These are phyloP conservation scores for Poecilia latipinna DNA, from an alignment of 2,113 vertebrate species.

Conservation along the genomic window DNA sequence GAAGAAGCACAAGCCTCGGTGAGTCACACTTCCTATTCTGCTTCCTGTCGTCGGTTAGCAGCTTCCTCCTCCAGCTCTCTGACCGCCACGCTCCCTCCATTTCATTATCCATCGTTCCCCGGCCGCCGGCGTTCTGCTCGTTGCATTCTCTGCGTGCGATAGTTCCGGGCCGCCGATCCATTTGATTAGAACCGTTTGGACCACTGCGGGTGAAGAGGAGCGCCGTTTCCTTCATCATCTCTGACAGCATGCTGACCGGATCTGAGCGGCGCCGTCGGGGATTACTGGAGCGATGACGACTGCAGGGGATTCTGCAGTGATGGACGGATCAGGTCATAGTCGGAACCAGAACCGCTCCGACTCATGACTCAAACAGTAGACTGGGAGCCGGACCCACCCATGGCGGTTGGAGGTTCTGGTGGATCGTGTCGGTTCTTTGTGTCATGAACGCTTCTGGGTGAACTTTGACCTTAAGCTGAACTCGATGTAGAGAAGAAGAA, in stretches of 20 bases:
- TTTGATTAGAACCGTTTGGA: slow-evolving; percentile 17
- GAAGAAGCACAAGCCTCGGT: slow-evolving; percentile 96
- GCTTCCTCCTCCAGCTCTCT: too few species aligned
- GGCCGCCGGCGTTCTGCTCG: slow-evolving; percentile 8
- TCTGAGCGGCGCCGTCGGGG: slow-evolving; percentile 13
- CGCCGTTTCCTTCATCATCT: neutral
- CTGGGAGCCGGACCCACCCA: too few species aligned
- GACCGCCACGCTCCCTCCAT: neutral
- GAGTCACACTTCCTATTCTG: slow-evolving; percentile 48
- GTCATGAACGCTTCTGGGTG: too few species aligned
- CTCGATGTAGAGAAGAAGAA: too few species aligned
- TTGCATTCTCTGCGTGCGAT: neutral
- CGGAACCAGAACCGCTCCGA: slow-evolving; percentile 1
- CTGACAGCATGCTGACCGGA: slow-evolving; percentile 2
- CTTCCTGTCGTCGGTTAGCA: neutral
- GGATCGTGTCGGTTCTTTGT: too few species aligned
- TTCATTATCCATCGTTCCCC: slow-evolving; percentile 39
- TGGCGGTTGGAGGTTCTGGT: too few species aligned
- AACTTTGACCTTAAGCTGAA: too few species aligned
- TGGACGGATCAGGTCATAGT: too few species aligned
- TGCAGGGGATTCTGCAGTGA: neutral
- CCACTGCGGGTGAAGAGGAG: slow-evolving; percentile 6
- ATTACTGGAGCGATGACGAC: slow-evolving; percentile 2
- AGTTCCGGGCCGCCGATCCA: slow-evolving; percentile 16
- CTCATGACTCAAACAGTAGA: too few species aligned